Conservation (phyloP, 2,113 vertebrate genomes). For the Tragelaphus scriptus region DNA sequence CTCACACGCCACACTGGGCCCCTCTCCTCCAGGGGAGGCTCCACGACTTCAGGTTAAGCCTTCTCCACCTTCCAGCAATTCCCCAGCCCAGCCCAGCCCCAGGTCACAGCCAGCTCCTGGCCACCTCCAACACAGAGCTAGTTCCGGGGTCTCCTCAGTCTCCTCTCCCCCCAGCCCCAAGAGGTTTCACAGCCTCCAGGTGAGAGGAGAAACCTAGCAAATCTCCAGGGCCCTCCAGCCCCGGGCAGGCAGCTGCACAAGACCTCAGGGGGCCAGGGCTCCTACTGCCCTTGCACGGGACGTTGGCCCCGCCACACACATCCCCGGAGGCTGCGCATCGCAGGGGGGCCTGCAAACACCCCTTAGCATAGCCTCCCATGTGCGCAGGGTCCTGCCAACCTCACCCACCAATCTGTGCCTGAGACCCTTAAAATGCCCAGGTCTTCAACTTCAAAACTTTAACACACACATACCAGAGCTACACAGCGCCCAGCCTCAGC, state of each 20-base stretch:
- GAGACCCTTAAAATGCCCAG: no score
- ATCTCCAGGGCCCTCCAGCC: background rate
- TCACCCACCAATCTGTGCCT: background rate
- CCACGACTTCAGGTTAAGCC: background rate
- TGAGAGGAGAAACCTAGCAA: background rate
- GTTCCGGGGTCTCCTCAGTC: background rate
- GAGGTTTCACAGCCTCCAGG: background rate
- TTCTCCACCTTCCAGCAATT: background rate
- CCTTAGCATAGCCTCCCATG: background rate
- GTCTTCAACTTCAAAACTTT: no score
- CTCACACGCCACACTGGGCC: background rate
- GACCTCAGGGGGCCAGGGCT: background rate
- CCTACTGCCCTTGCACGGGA: background rate
- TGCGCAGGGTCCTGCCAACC: background rate
- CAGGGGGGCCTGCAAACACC: no score
- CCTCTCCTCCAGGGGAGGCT: background rate
- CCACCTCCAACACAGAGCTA: background rate
- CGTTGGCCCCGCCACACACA: fast-evolving
- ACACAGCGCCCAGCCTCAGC: fast-evolving
- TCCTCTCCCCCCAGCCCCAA: background rate
- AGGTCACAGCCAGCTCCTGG: background rate
- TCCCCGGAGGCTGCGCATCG: fast-evolving
- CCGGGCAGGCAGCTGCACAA: background rate
- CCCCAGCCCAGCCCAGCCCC: background rate
- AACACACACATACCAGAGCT: fast-evolving